These are phyloP conservation scores for Crypturellus undulatus DNA, from an alignment of 2,113 vertebrate species.

Conservation along the genomic window DNA sequence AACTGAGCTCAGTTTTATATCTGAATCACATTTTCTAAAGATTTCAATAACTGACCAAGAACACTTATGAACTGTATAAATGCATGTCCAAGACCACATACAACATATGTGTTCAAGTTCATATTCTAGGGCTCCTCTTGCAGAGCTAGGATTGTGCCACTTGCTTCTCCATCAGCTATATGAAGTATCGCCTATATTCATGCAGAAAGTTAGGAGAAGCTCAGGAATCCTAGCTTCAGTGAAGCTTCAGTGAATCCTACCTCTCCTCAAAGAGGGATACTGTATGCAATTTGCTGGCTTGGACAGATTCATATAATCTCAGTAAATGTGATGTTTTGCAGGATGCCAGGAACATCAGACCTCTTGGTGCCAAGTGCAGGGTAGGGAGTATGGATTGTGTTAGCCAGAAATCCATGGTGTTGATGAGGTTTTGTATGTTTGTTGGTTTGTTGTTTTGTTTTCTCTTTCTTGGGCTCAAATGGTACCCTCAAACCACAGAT, in stretches of 20 bases:
- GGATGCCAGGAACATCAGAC: not conserved
- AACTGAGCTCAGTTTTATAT: not conserved
- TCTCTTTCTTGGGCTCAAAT: conserved; percentile 43
- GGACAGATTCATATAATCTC: not conserved
- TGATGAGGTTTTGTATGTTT: not conserved
- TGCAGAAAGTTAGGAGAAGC: not conserved
- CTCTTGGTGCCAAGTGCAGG: not conserved
- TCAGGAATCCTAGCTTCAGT: not conserved
- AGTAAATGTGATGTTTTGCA: not conserved
- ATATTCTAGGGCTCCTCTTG: not conserved
- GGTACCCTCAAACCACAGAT: conserved; percentile 17
- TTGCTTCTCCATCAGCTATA: not conserved
- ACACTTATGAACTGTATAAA: not conserved
- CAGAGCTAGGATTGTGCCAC: not conserved
- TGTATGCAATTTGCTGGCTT: not conserved
- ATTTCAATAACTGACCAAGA: not conserved
- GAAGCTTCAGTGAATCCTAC: not conserved
- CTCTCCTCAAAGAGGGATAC: not conserved
- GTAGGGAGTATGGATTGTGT: not conserved
- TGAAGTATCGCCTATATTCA: not conserved
- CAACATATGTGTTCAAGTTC: not conserved
- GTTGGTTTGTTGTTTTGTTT: not conserved
- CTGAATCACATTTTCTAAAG: not conserved
- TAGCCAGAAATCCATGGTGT: not conserved
- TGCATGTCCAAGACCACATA: not conserved